Base-by-base conservation (phyloP, 2,888 invertebrate genomes). In the Griposia aprilina region DNA sequence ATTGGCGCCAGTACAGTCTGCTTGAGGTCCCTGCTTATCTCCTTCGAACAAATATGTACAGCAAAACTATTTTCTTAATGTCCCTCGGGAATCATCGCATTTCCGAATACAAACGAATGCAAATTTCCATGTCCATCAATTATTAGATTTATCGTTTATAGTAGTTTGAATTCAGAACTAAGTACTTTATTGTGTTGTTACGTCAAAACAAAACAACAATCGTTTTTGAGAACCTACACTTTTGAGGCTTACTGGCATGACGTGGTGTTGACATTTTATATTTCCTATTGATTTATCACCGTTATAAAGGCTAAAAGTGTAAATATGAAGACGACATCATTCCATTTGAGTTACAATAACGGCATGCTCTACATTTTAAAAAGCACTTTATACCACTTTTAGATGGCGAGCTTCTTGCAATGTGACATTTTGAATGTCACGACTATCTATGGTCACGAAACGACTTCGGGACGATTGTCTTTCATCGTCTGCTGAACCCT, bases 301-400 rank as follows among this genome's bases (percentile, higher is more conserved):
- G 41, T 76, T 60, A 57, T 6, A 62, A 81, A 74, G 62, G 59
- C 48, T 76, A 74, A 75, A 69, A 79, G 65, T 71, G 74, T 74
- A 70, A 78, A 79, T 67, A 80, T 82, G 70, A 66, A 76, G 80
- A 70, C 62, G 78, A 36, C 57, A 83, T 88, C 76, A 83, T 88
- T 88, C 84, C 83, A 82, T 81, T 83, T 72, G n/a, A 84, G 81
- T 68, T 78, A 79, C 76, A 76, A 81, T 81, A 84, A 83, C 79
- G 74, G 26, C n/a, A n/a, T 75, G 88, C 57, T 83, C 87, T 74
- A 88, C 80, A 86, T 90, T 88, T 87, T 74, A 84, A 87, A 84
- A 87, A 90, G 89, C 88, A 88, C 90, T 91, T 74, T 74, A 65
- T 78, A 23, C 52, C 82, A 82, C 80, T 87, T 82, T 87, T 80